phyloP scores from a whole-genome alignment of 2,797 vertebrate species.

The Euphonia xanthogaster region DNA sequence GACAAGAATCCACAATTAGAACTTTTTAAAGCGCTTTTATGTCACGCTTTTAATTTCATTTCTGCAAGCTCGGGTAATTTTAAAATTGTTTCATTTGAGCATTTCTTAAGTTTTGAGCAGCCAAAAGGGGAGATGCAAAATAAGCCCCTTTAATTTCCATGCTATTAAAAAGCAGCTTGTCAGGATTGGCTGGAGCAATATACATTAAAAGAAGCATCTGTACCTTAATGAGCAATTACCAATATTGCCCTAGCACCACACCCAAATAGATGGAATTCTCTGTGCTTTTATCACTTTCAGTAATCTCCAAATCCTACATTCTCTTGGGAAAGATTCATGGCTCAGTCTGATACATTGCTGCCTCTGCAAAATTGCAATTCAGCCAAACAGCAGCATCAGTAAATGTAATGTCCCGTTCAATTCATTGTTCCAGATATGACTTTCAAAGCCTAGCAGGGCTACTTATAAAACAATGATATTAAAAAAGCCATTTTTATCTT shows the following conservation, averaged over 20 bases:
- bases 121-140: background rate
- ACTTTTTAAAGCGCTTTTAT: background rate
- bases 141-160: background rate
- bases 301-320: background rate
- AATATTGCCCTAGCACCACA: background rate
- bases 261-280: background rate
- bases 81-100: background rate
- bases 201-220: background rate
- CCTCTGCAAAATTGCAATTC: constrained; percentile 5
- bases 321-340: background rate
- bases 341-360: background rate
- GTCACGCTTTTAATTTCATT: background rate
- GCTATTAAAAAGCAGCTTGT: background rate
- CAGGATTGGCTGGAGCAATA: background rate
- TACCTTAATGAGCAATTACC: background rate
- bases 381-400: background rate
- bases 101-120: background rate
- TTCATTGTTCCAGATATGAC: background rate
- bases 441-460: background rate
- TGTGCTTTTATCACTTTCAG: background rate
- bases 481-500: background rate
- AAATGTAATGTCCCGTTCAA: background rate
- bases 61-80: background rate
- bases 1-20: background rate
- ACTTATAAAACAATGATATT: constrained; percentile 21